Evolutionary conservation across 2,888 invertebrate species (phyloP).

Genomic region (Dryomyza anilis): DNA sequence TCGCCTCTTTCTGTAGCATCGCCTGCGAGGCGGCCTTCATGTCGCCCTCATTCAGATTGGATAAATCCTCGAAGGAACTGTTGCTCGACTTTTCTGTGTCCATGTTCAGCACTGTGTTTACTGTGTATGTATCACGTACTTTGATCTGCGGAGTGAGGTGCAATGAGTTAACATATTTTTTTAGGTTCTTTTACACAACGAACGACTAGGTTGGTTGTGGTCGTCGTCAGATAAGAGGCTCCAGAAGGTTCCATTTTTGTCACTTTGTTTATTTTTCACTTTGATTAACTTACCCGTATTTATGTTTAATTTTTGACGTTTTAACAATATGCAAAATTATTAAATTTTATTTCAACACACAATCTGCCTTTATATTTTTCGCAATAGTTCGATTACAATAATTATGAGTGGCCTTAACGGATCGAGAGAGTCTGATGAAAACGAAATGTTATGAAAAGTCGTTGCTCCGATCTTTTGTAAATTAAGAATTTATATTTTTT

Average conservation of each 20-base stretch:
- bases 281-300: too few relatives aligned
- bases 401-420: too few relatives aligned
- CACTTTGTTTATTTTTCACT: background rate
- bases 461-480: background rate
- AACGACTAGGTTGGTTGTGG: background rate
- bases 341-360: too few relatives aligned
- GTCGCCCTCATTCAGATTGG: conserved; percentile 66
- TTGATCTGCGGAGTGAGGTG: background rate
- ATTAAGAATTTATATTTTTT: background rate
- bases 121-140: background rate
- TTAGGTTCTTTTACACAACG: too few relatives aligned
- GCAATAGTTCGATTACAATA: too few relatives aligned
- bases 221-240: background rate
- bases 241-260: background rate
- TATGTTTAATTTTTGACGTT: too few relatives aligned
- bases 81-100: conserved; percentile 67
- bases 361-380: too few relatives aligned
- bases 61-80: conserved; percentile 71
- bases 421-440: background rate
- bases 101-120: background rate
- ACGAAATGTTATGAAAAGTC: background rate
- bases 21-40: conserved; percentile 39
- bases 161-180: too few relatives aligned
- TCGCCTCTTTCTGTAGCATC: conserved; percentile 28
- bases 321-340: too few relatives aligned